phyloP scores from a whole-genome alignment of 1,140 invertebrate genomes.

The Philotrypesis tridentata region DNA sequence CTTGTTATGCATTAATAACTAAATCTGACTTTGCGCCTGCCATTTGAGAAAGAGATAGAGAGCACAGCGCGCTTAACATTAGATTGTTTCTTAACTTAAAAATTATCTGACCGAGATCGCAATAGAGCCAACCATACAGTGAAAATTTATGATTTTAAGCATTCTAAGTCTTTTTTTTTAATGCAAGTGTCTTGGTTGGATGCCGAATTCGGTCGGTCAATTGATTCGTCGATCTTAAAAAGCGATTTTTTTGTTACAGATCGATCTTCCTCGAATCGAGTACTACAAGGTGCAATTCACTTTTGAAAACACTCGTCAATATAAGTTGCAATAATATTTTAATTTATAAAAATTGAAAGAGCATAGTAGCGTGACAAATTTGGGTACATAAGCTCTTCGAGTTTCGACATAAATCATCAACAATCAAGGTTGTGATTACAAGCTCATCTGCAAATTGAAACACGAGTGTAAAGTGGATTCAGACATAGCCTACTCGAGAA shows the following conservation, averaged over 20 bases:
- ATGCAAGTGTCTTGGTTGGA: slow-evolving; percentile 28
- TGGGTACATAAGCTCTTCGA: neutral
- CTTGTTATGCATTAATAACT: slow-evolving; percentile 29
- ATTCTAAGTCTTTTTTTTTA: slow-evolving; percentile 21
- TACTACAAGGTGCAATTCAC: neutral
- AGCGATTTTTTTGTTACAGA: neutral
- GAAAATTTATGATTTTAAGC: slow-evolving; percentile 28
- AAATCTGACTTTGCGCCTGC: slow-evolving; percentile 31
- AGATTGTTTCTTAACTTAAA: slow-evolving; percentile 32
- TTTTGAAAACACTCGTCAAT: neutral
- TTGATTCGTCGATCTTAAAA: slow-evolving; percentile 22
- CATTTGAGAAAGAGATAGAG: neutral
- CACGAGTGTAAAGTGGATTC: neutral
- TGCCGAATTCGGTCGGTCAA: slow-evolving; percentile 19
- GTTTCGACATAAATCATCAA: neutral
- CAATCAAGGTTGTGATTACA: neutral
- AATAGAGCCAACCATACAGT: slow-evolving; percentile 53
- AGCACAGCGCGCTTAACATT: slow-evolving; percentile 21
- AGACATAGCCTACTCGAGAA: neutral
- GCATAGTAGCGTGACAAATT: neutral
- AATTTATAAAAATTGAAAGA: neutral
- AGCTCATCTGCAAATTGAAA: neutral
- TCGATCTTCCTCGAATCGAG: slow-evolving; percentile 9
- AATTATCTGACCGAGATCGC: slow-evolving; percentile 54
- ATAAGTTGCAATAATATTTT: neutral